Percentiles rank a stretch among this genome's conserved stretches.
These are phyloP conservation scores for Heliconius aoede DNA, from an alignment of 2,888 invertebrate genomes.

Conservation along the genomic window DNA sequence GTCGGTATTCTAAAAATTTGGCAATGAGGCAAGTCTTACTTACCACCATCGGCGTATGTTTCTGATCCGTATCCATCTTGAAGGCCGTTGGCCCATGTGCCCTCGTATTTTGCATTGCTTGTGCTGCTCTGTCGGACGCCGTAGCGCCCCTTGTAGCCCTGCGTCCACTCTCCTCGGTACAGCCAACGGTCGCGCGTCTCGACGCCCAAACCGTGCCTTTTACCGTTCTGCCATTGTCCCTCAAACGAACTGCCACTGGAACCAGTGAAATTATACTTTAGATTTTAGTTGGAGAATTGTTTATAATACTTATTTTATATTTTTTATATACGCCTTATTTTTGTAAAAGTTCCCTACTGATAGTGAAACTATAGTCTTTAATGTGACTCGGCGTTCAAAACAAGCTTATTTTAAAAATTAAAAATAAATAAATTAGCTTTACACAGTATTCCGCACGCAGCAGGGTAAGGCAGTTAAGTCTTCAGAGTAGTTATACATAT, in stretches of 20 bases:
- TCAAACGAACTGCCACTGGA: conserved; percentile 96
- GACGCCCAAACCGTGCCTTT: conserved; percentile 98
- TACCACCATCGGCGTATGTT: conserved; percentile 99
- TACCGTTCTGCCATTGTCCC: conserved; percentile 99
- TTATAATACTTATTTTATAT: neutral
- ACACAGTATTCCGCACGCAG: too few relatives aligned
- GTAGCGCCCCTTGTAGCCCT: conserved; percentile 99
- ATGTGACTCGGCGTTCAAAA: neutral
- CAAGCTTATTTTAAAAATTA: too few relatives aligned
- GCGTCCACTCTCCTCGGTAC: conserved; percentile 99
- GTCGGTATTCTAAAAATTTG: conserved; percentile 68
- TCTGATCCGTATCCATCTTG: conserved; percentile 99
- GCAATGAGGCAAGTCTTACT: conserved; percentile 73
- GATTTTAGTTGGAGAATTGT: neutral
- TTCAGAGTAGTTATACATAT: too few relatives aligned
- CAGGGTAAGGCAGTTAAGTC: too few relatives aligned
- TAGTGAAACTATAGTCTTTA: neutral
- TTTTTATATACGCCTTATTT: too few relatives aligned
- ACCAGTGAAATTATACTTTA: conserved; percentile 50
- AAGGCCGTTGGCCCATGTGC: conserved; percentile 99
- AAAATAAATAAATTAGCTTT: too few relatives aligned
- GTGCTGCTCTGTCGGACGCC: conserved; percentile 98
- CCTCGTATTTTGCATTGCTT: conserved; percentile 98
- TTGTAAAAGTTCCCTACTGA: neutral
- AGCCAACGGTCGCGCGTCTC: conserved; percentile 98